phyloP scores from a whole-genome alignment of 2,888 invertebrate species.

The Chorisops tibialis region DNA sequence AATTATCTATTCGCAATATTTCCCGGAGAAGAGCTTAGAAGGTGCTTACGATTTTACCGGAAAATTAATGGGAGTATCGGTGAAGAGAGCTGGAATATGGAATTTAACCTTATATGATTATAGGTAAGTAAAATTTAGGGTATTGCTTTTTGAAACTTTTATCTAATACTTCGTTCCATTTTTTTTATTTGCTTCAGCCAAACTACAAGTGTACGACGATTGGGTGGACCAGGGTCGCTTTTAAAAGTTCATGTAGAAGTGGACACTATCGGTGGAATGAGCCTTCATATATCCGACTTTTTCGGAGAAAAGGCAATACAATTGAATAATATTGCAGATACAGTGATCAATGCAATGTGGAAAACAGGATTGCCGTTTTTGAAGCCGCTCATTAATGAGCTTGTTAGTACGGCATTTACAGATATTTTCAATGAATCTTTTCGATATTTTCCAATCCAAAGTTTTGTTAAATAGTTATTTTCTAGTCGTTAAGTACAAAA shows the following conservation, averaged over 20 bases:
- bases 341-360: slow-evolving; percentile 77
- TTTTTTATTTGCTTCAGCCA: slow-evolving; percentile 43
- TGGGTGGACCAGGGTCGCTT: slow-evolving; percentile 50
- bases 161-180: background rate
- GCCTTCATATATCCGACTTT: slow-evolving; percentile 72
- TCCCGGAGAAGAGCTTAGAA: slow-evolving; percentile 72
- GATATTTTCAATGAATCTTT: slow-evolving; percentile 77
- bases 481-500: no score
- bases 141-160: background rate
- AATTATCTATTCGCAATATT: slow-evolving; percentile 75
- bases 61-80: slow-evolving; percentile 59
- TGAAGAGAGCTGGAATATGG: slow-evolving; percentile 68
- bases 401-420: slow-evolving; percentile 79
- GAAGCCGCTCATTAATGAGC: slow-evolving; percentile 74
- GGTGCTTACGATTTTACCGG: slow-evolving; percentile 67
- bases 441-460: slow-evolving; percentile 66
- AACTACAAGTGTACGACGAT: slow-evolving; percentile 53
- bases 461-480: slow-evolving; percentile 49
- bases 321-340: slow-evolving; percentile 64
- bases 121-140: slow-evolving; percentile 39
- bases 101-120: slow-evolving; percentile 71
- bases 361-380: slow-evolving; percentile 74
- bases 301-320: slow-evolving; percentile 62
- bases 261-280: slow-evolving; percentile 71
- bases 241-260: slow-evolving; percentile 68